Evolutionary conservation across 2,888 invertebrate species (phyloP), one percentile per base, ranked within the genome.

Genomic region (Noctua comes): DNA sequence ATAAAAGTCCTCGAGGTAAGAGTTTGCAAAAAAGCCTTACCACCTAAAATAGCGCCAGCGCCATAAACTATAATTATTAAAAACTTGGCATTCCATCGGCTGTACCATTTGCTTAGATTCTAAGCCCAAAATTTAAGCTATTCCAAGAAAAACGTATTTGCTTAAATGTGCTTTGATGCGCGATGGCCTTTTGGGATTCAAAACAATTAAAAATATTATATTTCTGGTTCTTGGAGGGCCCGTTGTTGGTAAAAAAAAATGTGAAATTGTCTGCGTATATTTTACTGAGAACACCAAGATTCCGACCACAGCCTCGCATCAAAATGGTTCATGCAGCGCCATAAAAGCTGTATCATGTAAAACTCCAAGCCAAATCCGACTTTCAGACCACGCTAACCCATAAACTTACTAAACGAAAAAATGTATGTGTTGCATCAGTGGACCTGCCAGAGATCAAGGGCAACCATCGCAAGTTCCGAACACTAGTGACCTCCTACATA

Each of bases 381-480:
- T 77, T 88, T 84, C 36, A 84, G 46, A 21, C 85, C 73, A 18
- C 69, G 77, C n/a, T 11, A 13, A 13, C 31, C 27, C 18, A 73
- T 70, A 51, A 77, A 79, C 27, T 80, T 75, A 80, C 74, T 80
- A 75, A 85, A 83, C 82, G 80, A 83, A 79, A 79, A 54, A 76
- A 75, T 87, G 71, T 88, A 86, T 88, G 70, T 88, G 85, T 87
- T 88, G 77, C 84, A 86, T 81, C 79, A 99, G 99, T 99, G 99
- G 99, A 99, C 98, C 98, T 99, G 97, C 99, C 99, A 97, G 99
- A 99, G 98, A 98, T 99, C 97, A 99, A 99, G 97, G 99, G 99
- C 97, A 99, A 99, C 97, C 99, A 99, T 97, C 98, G 99, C 98
- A 99, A 99, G 98, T 99, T 99, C 98, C 98, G 99, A 97, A 99